Conservation (phyloP, 2,797 vertebrate species). For the Amniataba percoides region DNA sequence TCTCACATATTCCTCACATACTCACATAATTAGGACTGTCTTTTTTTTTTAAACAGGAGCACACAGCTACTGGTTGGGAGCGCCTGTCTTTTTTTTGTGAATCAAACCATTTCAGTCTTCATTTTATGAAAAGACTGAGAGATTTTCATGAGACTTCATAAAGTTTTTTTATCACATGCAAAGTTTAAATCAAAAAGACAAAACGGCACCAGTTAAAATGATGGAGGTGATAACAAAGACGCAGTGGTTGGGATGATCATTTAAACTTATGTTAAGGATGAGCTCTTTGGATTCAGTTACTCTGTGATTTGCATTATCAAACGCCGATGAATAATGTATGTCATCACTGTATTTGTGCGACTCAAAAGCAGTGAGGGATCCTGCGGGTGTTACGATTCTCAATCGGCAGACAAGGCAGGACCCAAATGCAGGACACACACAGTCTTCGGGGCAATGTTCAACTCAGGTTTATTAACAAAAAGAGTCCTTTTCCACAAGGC, state of each 20-base stretch:
- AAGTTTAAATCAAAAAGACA: background rate
- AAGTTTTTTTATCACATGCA: background rate
- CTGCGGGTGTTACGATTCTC: background rate
- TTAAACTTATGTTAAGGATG: slow-evolving; percentile 8
- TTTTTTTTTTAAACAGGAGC: background rate
- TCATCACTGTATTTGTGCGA: slow-evolving; percentile 9
- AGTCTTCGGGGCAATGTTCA: too few relatives aligned
- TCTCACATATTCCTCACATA: background rate
- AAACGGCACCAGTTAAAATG: background rate
- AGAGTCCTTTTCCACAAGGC: too few relatives aligned
- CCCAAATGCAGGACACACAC: too few relatives aligned
- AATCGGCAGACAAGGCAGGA: too few relatives aligned
- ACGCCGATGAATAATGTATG: slow-evolving; percentile 41
- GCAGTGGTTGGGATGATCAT: background rate
- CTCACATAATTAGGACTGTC: background rate
- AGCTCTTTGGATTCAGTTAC: slow-evolving; percentile 11
- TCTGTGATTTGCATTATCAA: slow-evolving; percentile 13
- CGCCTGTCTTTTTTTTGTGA: background rate
- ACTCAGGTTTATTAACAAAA: too few relatives aligned
- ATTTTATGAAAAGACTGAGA: background rate
- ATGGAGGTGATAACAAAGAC: background rate
- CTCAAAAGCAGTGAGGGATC: slow-evolving; percentile 27
- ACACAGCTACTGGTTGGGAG: background rate
- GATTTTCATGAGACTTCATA: background rate
- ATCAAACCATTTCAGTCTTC: background rate